Evolutionary conservation across 2,113 vertebrate species (phyloP), one percentile per base, ranked within the genome.

Genomic region (Furnarius figulus): DNA sequence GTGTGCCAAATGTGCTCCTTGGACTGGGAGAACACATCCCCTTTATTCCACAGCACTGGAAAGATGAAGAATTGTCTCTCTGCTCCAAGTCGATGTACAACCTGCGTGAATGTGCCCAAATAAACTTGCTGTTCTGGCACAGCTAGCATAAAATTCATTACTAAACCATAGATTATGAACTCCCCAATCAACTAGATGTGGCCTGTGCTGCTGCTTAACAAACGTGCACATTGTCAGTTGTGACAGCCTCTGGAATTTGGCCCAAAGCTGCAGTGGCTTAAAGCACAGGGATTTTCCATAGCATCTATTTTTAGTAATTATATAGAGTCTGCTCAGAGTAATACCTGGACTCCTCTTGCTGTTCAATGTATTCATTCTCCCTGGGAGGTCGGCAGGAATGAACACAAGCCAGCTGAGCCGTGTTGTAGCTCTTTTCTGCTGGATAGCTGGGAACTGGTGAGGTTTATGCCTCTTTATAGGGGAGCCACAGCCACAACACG

Each of bases 221-320:
- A 90, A 70, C 12, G 73, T 86, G 93, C 65, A 68, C 95, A 88
- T 86, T 96, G 95, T 96, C 96, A 91, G 47, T 12, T 80, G 92
- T 92, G 93, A 93, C 96, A 97, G 85, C 75, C 65, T 37, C 68
- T 95, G 95, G 96, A 94, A 52, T n/a, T 21, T 65, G 82, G 92
- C 95, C 93, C 88, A 90, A 91, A 84, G 85, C 91, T 97, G 92
- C 61, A 50, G 74, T 28, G 47, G 4, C 59, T 94, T 71, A 39
- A 71, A 77, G 93, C 63, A 37, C 82, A 44, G 68, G 95, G 93
- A 88, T 95, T 97, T 96, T 96, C 95, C 96, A 91, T 22, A 78
- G 82, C 79, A 84, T 80, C 89, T 97, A 95, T 96, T 96, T 94
- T 95, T 96, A 94, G 92, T 13, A 44, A 80, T 88, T 95, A 75